Percentiles rank a stretch among this genome's conserved stretches.
These are phyloP conservation scores for Babylonia areolata DNA, from an alignment of 1,140 invertebrate species.

Conservation along the genomic window DNA sequence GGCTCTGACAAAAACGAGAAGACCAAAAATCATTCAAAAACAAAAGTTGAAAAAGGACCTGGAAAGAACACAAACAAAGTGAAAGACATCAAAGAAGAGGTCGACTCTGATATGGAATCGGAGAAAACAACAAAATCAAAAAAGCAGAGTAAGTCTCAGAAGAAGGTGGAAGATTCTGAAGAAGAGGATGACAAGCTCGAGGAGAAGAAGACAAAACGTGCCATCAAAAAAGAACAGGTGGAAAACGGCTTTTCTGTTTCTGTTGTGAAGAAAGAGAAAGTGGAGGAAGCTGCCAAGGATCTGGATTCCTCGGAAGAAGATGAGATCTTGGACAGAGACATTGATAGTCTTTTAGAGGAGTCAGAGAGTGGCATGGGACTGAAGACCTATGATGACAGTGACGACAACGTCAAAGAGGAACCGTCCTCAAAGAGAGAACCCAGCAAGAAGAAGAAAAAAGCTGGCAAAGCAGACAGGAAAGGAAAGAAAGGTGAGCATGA, in stretches of 20 bases:
- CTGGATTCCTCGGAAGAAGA: background rate
- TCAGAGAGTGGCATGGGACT: background rate
- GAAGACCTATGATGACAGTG: slow-evolving; percentile 32
- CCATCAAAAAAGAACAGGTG: background rate
- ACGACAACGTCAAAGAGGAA: slow-evolving; percentile 25
- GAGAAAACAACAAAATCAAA: background rate
- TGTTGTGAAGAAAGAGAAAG: background rate
- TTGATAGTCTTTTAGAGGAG: background rate
- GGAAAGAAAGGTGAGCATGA: slow-evolving; percentile 1
- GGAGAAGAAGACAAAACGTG: background rate
- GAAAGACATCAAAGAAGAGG: background rate
- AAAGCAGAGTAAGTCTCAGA: background rate
- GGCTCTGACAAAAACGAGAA: background rate
- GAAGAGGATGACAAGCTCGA: background rate
- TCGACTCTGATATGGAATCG: background rate
- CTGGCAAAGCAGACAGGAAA: background rate
- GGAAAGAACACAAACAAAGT: background rate
- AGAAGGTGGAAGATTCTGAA: slow-evolving; percentile 2
- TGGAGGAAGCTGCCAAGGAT: background rate
- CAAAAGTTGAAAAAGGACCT: background rate
- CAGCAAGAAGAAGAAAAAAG: background rate
- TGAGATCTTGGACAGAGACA: slow-evolving; percentile 24
- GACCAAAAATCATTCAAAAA: background rate
- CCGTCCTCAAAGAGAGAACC: background rate
- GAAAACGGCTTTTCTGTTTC: background rate